phyloP scores from a whole-genome alignment of 2,113 vertebrate genomes.

The Chroicocephalus ridibundus region DNA sequence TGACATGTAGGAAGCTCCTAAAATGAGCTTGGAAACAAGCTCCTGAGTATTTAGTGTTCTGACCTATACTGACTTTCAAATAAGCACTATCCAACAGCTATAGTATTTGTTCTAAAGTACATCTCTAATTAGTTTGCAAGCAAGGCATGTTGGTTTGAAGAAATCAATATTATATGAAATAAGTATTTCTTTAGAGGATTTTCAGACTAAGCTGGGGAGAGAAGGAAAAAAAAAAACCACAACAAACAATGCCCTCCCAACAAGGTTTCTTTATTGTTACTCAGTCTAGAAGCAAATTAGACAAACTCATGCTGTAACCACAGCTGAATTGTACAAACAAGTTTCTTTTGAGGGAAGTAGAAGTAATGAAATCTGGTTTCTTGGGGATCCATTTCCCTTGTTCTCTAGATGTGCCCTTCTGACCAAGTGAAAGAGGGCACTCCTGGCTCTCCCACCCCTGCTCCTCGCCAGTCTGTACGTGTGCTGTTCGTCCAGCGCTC shows the following conservation, averaged over 20 bases:
- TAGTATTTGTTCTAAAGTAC: background rate
- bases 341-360: background rate
- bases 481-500: background rate
- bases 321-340: background rate
- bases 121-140: background rate
- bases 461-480: background rate
- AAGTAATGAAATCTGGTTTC: background rate
- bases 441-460: background rate
- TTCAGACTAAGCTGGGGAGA: background rate
- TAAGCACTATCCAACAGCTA: background rate
- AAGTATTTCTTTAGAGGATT: constrained; percentile 16
- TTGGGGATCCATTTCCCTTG: background rate
- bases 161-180: constrained; percentile 14
- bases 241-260: background rate
- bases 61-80: background rate
- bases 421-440: background rate
- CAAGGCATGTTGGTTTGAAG: background rate
- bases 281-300: constrained; percentile 9
- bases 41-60: background rate
- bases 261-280: background rate
- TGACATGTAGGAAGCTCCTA: background rate
- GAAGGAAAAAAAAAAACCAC: background rate
- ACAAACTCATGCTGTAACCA: constrained; percentile 9
- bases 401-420: background rate
- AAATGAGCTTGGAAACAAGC: background rate